A percentile compares a stretch with the other conserved stretches of the same genome.
Conservation (phyloP, 1,140 invertebrate genomes). For the Drosophila persimilis region DNA sequence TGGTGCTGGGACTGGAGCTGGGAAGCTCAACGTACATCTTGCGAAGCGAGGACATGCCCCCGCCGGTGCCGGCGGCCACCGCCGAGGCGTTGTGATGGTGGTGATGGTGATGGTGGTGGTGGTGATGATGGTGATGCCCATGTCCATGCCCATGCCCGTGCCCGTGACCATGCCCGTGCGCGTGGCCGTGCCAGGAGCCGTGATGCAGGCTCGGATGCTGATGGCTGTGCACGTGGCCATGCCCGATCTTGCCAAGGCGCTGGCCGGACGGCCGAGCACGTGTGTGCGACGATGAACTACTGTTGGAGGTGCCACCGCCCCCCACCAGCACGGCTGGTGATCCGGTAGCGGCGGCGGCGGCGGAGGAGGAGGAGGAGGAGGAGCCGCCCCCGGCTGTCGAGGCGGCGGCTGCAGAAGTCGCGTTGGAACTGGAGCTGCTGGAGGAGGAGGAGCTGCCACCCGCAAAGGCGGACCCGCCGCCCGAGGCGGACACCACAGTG, state of each 20-base stretch:
- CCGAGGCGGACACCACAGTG: slow-evolving; percentile 16
- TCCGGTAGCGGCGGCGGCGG: neutral
- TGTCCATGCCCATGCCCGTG: slow-evolving; percentile 37
- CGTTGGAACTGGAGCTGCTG: neutral
- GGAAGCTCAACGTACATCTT: slow-evolving; percentile 35
- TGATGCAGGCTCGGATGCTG: slow-evolving; percentile 71
- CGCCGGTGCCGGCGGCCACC: slow-evolving; percentile 50
- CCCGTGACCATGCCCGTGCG: slow-evolving; percentile 15
- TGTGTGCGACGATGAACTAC: slow-evolving; percentile 29
- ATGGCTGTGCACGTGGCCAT: slow-evolving; percentile 70
- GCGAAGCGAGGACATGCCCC: slow-evolving; percentile 33
- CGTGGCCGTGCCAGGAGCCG: slow-evolving; percentile 25
- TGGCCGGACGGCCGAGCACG: slow-evolving; percentile 45
- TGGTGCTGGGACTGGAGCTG: slow-evolving; percentile 13
- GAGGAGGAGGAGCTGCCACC: neutral
- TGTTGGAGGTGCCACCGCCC: neutral
- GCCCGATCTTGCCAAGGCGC: slow-evolving; percentile 47
- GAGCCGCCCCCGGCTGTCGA: neutral
- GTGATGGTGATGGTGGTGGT: slow-evolving; percentile 47
- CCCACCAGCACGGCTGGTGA: slow-evolving; percentile 3
- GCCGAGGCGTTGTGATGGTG: slow-evolving; percentile 46
- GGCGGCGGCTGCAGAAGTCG: neutral
- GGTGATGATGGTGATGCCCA: slow-evolving; percentile 53
- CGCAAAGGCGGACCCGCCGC: slow-evolving; percentile 16
- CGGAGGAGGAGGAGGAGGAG: neutral